phyloP scores from a whole-genome alignment of 2,797 vertebrate species.

The Natrix natrix region DNA sequence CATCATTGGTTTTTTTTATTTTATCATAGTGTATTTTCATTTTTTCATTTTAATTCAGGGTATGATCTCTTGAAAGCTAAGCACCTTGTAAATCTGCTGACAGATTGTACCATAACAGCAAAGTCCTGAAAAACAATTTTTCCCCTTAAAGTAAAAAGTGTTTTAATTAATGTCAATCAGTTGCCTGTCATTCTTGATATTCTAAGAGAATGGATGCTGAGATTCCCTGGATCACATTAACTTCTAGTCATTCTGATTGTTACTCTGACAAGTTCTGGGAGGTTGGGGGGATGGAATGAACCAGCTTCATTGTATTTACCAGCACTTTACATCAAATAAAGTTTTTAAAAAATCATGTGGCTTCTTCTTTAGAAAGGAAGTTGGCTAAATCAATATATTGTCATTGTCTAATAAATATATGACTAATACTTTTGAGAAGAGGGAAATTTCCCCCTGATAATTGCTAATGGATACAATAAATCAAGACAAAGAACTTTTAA shows the following conservation, averaged over 20 bases:
- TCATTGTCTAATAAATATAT: slow-evolving; percentile 11
- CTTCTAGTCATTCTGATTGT: neutral
- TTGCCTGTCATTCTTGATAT: neutral
- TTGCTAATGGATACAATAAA: neutral
- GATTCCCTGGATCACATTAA: neutral
- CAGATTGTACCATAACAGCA: neutral
- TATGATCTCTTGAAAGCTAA: neutral
- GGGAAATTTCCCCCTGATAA: neutral
- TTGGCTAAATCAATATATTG: neutral
- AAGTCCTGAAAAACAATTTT: neutral
- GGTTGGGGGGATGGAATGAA: neutral
- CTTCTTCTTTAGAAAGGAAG: neutral
- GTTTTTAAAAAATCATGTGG: neutral
- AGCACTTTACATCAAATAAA: neutral
- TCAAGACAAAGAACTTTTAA: neutral
- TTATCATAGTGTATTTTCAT: neutral
- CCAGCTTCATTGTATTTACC: neutral
- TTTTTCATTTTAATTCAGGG: neutral
- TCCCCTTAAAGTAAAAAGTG: neutral
- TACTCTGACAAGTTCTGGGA: neutral
- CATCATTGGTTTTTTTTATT: neutral
- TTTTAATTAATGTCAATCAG: neutral
- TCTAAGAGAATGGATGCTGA: neutral
- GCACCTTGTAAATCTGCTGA: neutral
- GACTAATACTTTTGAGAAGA: neutral